Percentiles rank a stretch among this genome's conserved stretches.
Conservation (phyloP, 2,888 invertebrate species). For the Agriopis leucophaearia region DNA sequence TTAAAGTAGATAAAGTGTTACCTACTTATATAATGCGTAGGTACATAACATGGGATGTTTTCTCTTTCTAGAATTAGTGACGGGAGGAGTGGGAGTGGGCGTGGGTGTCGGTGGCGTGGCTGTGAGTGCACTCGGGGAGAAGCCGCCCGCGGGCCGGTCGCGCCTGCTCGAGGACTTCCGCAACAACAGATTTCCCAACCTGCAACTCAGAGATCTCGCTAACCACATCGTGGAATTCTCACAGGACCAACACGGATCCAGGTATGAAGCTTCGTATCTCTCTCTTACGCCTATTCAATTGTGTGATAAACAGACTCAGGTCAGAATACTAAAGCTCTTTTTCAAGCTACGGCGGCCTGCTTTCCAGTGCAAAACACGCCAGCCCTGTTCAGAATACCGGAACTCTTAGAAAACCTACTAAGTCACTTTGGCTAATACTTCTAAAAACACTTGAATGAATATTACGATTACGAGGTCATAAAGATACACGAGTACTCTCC, state of each 20-base stretch:
- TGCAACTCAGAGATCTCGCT: conserved; percentile 96
- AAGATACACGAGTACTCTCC: neutral
- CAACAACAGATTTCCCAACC: conserved; percentile 94
- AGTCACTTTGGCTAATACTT: no score
- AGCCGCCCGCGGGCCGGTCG: conserved; percentile 91
- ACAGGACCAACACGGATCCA: conserved; percentile 99
- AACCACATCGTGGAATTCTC: conserved; percentile 99
- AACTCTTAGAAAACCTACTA: no score
- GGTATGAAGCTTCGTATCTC: conserved; percentile 62
- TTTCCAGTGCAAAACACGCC: no score
- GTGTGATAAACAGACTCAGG: no score
- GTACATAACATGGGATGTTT: conserved; percentile 27
- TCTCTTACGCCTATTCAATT: neutral
- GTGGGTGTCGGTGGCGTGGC: conserved; percentile 61
- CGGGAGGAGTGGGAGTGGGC: conserved; percentile 72
- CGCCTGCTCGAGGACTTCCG: conserved; percentile 98
- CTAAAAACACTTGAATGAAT: no score
- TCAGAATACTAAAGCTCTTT: no score
- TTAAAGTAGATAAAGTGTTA: neutral
- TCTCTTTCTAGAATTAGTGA: conserved; percentile 70
- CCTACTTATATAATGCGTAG: neutral
- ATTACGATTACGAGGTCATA: neutral
- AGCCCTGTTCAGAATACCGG: no score
- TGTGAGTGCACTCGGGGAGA: conserved; percentile 75
- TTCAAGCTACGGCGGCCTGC: no score